Conservation (phyloP, 2,888 invertebrate species). For the Drosophila tanythrix region DNA sequence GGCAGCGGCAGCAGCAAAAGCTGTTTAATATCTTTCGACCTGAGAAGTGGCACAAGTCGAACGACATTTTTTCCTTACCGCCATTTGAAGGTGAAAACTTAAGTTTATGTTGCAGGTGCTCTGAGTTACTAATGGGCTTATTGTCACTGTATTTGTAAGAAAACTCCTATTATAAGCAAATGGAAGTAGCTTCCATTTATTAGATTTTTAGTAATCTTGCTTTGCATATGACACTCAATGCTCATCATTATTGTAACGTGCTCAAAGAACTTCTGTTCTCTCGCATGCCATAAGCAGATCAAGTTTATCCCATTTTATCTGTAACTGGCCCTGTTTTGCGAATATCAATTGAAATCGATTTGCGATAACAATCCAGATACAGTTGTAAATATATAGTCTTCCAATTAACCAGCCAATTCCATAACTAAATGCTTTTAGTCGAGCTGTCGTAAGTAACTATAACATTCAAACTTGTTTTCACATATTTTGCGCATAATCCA, state of each 20-base stretch:
- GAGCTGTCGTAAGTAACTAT: background rate
- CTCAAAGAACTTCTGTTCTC: background rate
- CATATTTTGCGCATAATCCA: background rate
- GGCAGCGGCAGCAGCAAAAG: conserved; percentile 24
- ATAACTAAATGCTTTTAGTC: background rate
- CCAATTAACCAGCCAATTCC: background rate
- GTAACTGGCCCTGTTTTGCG: background rate
- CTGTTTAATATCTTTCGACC: conserved; percentile 24
- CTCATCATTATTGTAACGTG: background rate
- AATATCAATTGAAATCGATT: background rate
- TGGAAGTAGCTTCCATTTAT: background rate
- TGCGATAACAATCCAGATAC: background rate
- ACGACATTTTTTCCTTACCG: conserved; percentile 38
- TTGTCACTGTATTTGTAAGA: background rate
- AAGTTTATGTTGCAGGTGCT: conserved; percentile 17
- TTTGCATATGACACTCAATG: background rate
- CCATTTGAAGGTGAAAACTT: conserved; percentile 50
- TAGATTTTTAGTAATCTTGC: background rate
- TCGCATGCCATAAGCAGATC: background rate
- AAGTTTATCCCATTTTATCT: background rate
- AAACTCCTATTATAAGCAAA: background rate
- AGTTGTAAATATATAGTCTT: background rate
- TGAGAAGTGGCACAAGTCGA: conserved; percentile 55
- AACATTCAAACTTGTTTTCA: background rate
- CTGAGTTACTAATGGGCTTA: background rate